Conservation (phyloP, 2,797 vertebrate genomes). For the Catostomus latipinnis region DNA sequence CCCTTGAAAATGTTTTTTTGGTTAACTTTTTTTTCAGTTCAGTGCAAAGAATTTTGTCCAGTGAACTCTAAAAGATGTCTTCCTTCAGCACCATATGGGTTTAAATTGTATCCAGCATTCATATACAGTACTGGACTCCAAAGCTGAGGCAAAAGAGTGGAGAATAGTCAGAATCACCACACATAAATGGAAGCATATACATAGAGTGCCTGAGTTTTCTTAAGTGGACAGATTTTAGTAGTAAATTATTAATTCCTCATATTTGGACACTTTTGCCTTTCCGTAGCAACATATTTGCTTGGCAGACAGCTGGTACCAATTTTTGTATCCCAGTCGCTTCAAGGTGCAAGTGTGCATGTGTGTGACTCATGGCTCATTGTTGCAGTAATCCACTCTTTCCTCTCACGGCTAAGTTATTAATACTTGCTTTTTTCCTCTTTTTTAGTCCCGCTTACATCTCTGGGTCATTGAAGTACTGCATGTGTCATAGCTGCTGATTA, state of each 20-base stretch:
- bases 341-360: constrained; percentile 75
- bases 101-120: constrained; percentile 9
- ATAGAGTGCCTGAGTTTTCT: constrained; percentile 80
- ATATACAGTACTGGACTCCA: constrained; percentile 24
- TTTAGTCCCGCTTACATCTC: constrained; percentile 77
- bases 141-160: constrained; percentile 31
- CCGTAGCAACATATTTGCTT: constrained; percentile 76
- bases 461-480: constrained; percentile 76
- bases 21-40: too few relatives aligned
- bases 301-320: constrained; percentile 83
- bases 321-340: constrained; percentile 73
- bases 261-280: constrained; percentile 77
- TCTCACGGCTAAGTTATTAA: constrained; percentile 77
- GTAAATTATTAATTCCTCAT: constrained; percentile 81
- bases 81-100: neutral
- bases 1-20: too few relatives aligned
- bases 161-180: constrained; percentile 67
- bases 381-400: constrained; percentile 77
- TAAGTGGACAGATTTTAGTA: constrained; percentile 78
- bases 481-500: constrained; percentile 61
- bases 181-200: constrained; percentile 79
- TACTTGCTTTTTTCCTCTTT: constrained; percentile 73
- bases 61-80: constrained; percentile 5
- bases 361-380: constrained; percentile 79
- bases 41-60: neutral